phyloP scores from a whole-genome alignment of 1,140 invertebrate species.

The Zaprionus africanus region DNA sequence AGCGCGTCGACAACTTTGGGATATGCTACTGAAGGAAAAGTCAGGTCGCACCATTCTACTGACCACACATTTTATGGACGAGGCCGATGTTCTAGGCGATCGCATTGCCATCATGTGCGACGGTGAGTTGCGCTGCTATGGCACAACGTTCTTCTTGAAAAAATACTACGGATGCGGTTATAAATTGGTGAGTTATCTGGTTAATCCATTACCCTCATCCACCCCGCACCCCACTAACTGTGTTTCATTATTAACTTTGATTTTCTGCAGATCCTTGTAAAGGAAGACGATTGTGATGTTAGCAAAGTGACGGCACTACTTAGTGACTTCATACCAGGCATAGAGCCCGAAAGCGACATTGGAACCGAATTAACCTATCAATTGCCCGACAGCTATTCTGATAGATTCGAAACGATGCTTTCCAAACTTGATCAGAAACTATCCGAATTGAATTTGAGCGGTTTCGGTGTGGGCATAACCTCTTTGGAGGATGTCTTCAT shows the following conservation, averaged over 20 bases:
- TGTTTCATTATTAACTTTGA: background rate
- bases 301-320: conserved; percentile 66
- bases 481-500: conserved; percentile 95
- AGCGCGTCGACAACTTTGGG: conserved; percentile 95
- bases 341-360: conserved; percentile 72
- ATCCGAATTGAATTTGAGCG: conserved; percentile 86
- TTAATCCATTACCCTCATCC: background rate
- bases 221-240: background rate
- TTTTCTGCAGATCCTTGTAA: conserved; percentile 69
- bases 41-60: conserved; percentile 91
- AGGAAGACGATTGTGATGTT: conserved; percentile 64
- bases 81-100: conserved; percentile 97
- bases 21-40: conserved; percentile 88
- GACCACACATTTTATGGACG: conserved; percentile 99
- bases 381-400: conserved; percentile 62
- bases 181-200: conserved; percentile 56
- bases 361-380: conserved; percentile 75
- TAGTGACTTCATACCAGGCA: conserved; percentile 66
- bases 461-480: conserved; percentile 97
- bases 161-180: conserved; percentile 89
- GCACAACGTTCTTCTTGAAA: conserved; percentile 94
- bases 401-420: conserved; percentile 73
- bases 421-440: conserved; percentile 62
- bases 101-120: conserved; percentile 95
- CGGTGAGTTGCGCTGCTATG: conserved; percentile 93